Evolutionary conservation across 1,140 invertebrate genomes (phyloP).

Genomic region (Drosophila rufa): DNA sequence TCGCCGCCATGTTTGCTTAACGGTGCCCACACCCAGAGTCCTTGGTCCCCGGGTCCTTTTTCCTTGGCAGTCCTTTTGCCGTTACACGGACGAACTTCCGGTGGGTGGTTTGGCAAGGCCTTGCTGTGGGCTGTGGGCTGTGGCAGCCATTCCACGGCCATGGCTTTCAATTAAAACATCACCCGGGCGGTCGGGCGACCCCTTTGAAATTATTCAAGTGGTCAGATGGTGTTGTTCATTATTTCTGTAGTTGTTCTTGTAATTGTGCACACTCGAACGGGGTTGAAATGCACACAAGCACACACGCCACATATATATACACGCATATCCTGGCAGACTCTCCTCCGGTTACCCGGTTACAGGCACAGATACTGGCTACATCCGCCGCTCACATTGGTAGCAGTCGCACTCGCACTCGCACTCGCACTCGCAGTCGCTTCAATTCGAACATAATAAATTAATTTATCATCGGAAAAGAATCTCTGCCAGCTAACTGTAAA

Average conservation of each 20-base stretch:
- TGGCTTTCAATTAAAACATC: constrained; percentile 81
- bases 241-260: constrained; percentile 67
- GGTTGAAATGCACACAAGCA: constrained; percentile 63
- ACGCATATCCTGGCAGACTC: constrained; percentile 22
- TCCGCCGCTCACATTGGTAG: constrained; percentile 52
- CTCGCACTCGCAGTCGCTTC: constrained; percentile 57
- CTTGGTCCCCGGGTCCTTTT: not conserved
- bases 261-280: constrained; percentile 48
- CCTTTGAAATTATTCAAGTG: constrained; percentile 77
- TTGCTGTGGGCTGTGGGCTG: not conserved
- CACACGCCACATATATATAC: not conserved
- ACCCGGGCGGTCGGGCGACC: constrained; percentile 43
- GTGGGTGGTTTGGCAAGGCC: constrained; percentile 7
- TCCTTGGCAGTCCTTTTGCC: not conserved
- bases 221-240: constrained; percentile 83
- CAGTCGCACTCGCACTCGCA: constrained; percentile 40
- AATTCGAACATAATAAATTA: constrained; percentile 85
- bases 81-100: constrained; percentile 16
- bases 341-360: constrained; percentile 32
- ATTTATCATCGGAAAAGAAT: constrained; percentile 84
- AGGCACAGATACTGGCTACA: constrained; percentile 45
- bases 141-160: constrained; percentile 61
- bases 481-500: constrained; percentile 79
- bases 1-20: constrained; percentile 69
- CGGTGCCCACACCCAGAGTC: constrained; percentile 11